Conservation (phyloP, 1,140 invertebrate species). For the Atopsyche davidsoni region DNA sequence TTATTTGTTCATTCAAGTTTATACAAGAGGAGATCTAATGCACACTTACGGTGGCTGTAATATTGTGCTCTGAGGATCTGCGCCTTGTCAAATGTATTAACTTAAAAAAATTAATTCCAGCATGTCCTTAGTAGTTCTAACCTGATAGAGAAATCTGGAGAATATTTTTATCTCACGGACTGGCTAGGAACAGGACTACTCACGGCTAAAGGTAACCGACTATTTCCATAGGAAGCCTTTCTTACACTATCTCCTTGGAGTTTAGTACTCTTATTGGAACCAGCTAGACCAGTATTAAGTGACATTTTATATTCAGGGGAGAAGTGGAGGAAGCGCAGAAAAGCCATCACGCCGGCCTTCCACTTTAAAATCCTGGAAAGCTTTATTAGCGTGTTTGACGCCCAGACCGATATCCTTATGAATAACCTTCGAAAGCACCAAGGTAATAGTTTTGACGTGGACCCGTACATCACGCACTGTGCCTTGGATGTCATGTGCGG, state of each 20-base stretch:
- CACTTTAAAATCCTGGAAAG: conserved; percentile 83
- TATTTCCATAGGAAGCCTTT: too few relatives aligned
- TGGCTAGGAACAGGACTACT: conserved; percentile 27
- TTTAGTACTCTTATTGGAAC: too few relatives aligned
- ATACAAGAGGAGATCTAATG: too few relatives aligned
- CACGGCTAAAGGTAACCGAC: conserved; percentile 22
- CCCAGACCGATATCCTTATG: conserved; percentile 41
- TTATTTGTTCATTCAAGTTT: too few relatives aligned
- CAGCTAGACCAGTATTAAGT: too few relatives aligned
- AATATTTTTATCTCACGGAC: conserved; percentile 15
- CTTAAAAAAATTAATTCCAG: too few relatives aligned
- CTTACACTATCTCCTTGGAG: too few relatives aligned
- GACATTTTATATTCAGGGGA: too few relatives aligned
- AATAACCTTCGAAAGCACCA: conserved; percentile 32
- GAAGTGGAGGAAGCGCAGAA: conserved; percentile 74
- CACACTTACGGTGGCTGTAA: too few relatives aligned
- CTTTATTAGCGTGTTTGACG: conserved; percentile 58
- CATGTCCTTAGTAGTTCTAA: conserved; percentile 26
- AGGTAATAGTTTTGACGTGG: conserved; percentile 53
- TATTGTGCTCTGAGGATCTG: too few relatives aligned
- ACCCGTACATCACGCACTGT: conserved; percentile 62
- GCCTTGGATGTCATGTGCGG: conserved; percentile 78
- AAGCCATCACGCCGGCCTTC: conserved; percentile 82
- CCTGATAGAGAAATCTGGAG: conserved; percentile 18
- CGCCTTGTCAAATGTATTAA: too few relatives aligned